Base-by-base conservation (phyloP, 2,113 vertebrate species). In the Cyphomyrus plagiostoma region DNA sequence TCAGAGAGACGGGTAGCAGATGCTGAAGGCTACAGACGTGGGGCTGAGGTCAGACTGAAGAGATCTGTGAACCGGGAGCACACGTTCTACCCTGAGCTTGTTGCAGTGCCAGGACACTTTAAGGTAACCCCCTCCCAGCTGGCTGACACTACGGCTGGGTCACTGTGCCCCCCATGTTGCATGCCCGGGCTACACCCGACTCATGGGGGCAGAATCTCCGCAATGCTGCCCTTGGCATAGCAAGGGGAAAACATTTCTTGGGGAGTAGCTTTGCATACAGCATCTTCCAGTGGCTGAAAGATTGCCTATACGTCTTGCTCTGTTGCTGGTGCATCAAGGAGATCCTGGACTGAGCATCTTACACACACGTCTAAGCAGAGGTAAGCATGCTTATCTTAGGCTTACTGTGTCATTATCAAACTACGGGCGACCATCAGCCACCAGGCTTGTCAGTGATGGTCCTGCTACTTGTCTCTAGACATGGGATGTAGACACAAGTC, bases 251-350 rank as follows among this genome's bases (percentile, higher is more conserved):
- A 82, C 89, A 94, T 48, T 91, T 95, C 2, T 85, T 96, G 53
- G 95, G 96, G 15, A 92, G 94, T 88, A 94, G 94, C 93, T 85
- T 95, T 0, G 92, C 94, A 56, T 95, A 95, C 50, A 92, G 95
- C 46, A 91, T 97, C 26, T 94, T 96, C 90, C 93, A 92, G 88
- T 94, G 95, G 2, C 92, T 97, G 82, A 96, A 95, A 89, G 96
- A 98, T 84, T 95, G 96, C 0, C 91, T 96, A 21, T 98, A 96
- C 88, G 92, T 98, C 88, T 95, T 98, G 17, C 97, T 99, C 39
- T 98, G 98, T 94, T 98, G 98, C 93, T 98, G 97, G 97, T 99
- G 97, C 92, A 93, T 98, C 91, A 96, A 91, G n/a, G 95, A 97
- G 93, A 96, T 99, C 90, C 30, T 99, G 93, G 97, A 98, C 91